phyloP scores from a whole-genome alignment of 2,113 vertebrate genomes.

The Poeciliopsis retropinna region DNA sequence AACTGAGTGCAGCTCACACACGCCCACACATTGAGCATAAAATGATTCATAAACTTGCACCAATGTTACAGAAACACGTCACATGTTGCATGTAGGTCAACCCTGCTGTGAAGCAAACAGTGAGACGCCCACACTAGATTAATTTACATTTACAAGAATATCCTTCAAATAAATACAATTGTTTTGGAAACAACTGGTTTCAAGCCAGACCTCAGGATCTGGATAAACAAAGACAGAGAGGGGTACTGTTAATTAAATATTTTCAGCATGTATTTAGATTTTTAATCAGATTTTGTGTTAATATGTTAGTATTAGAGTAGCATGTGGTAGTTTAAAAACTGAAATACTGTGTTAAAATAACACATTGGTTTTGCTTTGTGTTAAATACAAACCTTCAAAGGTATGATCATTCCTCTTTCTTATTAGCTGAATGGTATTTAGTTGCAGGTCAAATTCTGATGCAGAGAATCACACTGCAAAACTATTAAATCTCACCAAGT shows the following conservation, averaged over 20 bases:
- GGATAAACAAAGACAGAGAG: neutral
- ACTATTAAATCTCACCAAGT: no score
- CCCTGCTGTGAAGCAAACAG: neutral
- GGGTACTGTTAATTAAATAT: neutral
- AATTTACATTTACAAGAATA: neutral
- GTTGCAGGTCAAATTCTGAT: no score
- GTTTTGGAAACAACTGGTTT: neutral
- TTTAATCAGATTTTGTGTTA: neutral
- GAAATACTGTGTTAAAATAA: no score
- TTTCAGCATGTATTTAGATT: neutral
- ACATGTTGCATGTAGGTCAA: slow-evolving; percentile 14
- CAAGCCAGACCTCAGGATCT: neutral
- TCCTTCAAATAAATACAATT: neutral
- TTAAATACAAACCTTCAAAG: no score
- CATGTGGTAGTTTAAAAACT: no score
- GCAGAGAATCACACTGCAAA: no score
- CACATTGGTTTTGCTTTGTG: no score
- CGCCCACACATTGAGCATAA: neutral
- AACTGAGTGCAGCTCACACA: neutral
- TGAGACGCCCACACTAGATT: slow-evolving; percentile 8
- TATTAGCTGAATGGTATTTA: no score
- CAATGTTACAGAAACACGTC: neutral
- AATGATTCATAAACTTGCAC: neutral
- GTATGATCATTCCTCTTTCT: no score
- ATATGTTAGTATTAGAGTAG: neutral